Percentiles rank a stretch among this genome's conserved stretches.
phyloP scores from a whole-genome alignment of 2,113 vertebrate genomes.

The Ranitomeya imitator region DNA sequence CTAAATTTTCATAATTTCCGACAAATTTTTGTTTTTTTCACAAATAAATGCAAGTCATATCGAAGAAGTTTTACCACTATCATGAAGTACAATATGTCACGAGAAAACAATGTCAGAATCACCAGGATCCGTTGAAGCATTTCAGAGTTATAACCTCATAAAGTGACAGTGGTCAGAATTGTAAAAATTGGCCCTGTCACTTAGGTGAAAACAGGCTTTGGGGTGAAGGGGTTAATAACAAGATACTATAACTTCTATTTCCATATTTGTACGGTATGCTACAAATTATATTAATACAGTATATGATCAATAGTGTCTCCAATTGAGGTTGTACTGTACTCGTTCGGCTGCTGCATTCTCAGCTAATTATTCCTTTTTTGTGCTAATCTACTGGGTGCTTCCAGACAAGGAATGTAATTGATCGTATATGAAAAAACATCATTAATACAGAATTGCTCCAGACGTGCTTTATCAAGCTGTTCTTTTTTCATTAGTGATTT shows the following conservation, averaged over 20 bases:
- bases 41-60: too few species aligned
- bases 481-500: slow-evolving; percentile 58
- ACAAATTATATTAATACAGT: not conserved
- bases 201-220: too few species aligned
- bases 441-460: slow-evolving; percentile 66
- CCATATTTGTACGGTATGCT: not conserved
- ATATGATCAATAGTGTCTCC: not conserved
- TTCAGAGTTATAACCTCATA: too few species aligned
- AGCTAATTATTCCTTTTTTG: slow-evolving; percentile 75
- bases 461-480: slow-evolving; percentile 66
- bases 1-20: too few species aligned
- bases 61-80: too few species aligned
- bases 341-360: slow-evolving; percentile 62
- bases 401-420: slow-evolving; percentile 82
- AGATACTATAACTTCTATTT: not conserved
- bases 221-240: too few species aligned
- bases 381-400: slow-evolving; percentile 66
- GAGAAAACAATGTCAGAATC: too few species aligned
- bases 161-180: too few species aligned
- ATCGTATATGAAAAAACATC: slow-evolving; percentile 77
- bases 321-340: not conserved
- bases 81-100: too few species aligned
- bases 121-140: too few species aligned
- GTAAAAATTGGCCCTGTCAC: too few species aligned
- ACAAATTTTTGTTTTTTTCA: too few species aligned